phyloP scores from a whole-genome alignment of 2,113 vertebrate species.

The Chionis minor region DNA sequence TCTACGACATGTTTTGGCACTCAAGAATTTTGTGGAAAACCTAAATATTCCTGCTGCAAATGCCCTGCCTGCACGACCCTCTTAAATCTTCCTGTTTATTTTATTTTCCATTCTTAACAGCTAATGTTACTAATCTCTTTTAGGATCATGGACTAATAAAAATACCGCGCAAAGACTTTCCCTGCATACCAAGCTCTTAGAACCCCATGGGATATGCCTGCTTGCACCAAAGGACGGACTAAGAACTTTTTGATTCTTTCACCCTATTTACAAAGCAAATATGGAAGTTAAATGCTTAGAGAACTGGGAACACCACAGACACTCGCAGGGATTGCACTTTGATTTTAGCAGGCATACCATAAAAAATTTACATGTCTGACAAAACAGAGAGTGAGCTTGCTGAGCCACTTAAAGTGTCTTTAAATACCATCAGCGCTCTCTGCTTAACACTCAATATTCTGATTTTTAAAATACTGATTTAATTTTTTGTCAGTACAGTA shows the following conservation, averaged over 20 bases:
- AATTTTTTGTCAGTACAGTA: background rate
- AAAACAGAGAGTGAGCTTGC: background rate
- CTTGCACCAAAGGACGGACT: background rate
- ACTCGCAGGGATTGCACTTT: background rate
- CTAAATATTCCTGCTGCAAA: background rate
- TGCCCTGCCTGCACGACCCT: background rate
- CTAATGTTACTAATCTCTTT: background rate
- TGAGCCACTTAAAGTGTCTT: background rate
- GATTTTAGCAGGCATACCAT: background rate
- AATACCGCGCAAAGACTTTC: background rate
- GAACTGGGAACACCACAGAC: background rate
- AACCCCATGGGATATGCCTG: background rate
- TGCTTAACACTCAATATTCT: background rate
- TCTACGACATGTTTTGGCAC: background rate
- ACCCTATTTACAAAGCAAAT: background rate
- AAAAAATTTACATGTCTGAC: background rate
- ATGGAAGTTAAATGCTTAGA: background rate
- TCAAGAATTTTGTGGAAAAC: background rate
- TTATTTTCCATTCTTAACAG: background rate
- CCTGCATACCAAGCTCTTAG: background rate
- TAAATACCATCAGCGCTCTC: background rate
- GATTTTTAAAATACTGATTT: background rate
- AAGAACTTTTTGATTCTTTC: background rate
- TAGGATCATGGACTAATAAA: background rate
- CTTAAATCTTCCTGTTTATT: constrained; percentile 22